Evolutionary conservation across 2,113 vertebrate species (phyloP).

Genomic region (Salvelinus alpinus): DNA sequence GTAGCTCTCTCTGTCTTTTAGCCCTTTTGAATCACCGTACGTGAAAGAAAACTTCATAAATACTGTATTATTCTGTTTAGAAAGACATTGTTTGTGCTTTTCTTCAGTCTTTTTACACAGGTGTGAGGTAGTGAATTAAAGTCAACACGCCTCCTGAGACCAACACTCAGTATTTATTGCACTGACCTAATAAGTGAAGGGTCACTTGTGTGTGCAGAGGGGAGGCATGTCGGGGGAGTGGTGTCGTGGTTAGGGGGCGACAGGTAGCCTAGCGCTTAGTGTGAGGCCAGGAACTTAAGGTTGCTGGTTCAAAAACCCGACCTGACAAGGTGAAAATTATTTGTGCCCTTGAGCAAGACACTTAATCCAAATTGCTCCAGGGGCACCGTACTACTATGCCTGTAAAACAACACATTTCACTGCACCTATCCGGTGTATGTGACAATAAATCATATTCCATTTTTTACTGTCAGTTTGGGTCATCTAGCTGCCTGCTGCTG

Average conservation of each 20-base stretch:
- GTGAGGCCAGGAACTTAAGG: too few species aligned
- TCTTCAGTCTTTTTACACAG: slow-evolving; percentile 60
- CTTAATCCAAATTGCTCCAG: too few species aligned
- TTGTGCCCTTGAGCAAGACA: too few species aligned
- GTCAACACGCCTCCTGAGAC: slow-evolving; percentile 48
- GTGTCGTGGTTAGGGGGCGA: background rate
- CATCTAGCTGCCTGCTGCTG: slow-evolving; percentile 21
- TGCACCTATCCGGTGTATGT: too few species aligned
- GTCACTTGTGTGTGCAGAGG: slow-evolving; percentile 39
- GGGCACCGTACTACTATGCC: too few species aligned
- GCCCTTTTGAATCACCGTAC: slow-evolving; percentile 32
- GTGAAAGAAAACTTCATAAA: too few species aligned
- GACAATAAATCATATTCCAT: too few species aligned
- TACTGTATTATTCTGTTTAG: background rate
- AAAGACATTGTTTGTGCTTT: background rate
- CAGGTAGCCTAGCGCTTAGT: background rate
- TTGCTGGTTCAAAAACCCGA: too few species aligned
- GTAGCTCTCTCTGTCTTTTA: background rate
- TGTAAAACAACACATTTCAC: too few species aligned
- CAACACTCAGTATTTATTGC: slow-evolving; percentile 56
- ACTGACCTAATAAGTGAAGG: slow-evolving; percentile 54
- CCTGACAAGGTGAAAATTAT: too few species aligned
- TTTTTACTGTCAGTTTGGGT: slow-evolving; percentile 15
- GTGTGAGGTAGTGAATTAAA: slow-evolving; percentile 52
- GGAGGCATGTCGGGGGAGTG: slow-evolving; percentile 3